These are phyloP conservation scores for Typhlichthys subterraneus DNA, from an alignment of 2,797 vertebrate species.

Conservation along the genomic window DNA sequence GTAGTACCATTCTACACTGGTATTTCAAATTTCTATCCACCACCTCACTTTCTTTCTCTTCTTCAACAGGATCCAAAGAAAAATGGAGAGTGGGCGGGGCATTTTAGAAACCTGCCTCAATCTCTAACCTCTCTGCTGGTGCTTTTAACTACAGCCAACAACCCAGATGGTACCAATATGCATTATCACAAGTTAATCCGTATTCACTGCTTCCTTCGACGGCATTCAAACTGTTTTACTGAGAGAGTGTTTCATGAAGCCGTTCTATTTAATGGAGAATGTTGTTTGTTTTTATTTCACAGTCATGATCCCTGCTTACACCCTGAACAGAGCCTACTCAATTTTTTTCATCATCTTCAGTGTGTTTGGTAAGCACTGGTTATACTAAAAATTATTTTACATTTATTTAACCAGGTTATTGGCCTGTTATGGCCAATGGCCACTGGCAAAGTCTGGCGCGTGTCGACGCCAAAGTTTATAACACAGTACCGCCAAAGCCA, in stretches of 20 bases:
- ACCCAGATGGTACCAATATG: slow-evolving; percentile 85
- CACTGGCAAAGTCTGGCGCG: no score
- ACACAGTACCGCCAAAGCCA: no score
- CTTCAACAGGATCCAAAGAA: slow-evolving; percentile 77
- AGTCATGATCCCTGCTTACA: slow-evolving; percentile 96
- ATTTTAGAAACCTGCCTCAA: slow-evolving; percentile 85
- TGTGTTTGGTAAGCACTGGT: slow-evolving; percentile 84
- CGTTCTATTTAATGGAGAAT: no score
- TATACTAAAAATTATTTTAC: no score
- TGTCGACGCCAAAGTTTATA: no score
- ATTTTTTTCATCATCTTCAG: slow-evolving; percentile 93
- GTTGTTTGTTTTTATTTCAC: slow-evolving; percentile 16
- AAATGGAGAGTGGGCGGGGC: slow-evolving; percentile 84
- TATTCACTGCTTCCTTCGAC: neutral
- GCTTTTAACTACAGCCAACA: slow-evolving; percentile 94
- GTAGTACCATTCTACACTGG: no score
- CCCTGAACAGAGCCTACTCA: slow-evolving; percentile 84
- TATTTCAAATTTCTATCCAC: no score
- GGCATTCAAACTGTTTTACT: neutral
- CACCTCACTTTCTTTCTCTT: neutral
- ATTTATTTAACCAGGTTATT: no score
- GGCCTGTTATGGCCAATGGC: no score
- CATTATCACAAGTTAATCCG: neutral
- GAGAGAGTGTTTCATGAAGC: neutral
- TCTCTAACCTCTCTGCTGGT: slow-evolving; percentile 90